Base-by-base conservation (phyloP, 2,888 invertebrate genomes). In the Syritta pipiens region DNA sequence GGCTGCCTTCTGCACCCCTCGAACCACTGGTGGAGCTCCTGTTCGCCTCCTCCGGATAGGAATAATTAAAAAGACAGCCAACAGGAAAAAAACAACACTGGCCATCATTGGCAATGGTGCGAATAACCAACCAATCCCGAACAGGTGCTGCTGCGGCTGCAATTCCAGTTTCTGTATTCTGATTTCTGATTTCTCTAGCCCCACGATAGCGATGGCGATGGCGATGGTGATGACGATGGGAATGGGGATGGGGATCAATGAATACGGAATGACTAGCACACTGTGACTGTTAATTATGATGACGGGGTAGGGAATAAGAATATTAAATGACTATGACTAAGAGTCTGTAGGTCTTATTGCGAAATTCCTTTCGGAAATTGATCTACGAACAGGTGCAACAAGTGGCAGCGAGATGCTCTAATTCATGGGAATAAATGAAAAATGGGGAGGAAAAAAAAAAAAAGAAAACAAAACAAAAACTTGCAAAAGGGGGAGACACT, bases 211-310 rank as follows among this genome's bases (percentile, higher is more conserved):
- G 6, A 5, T 3, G 4, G 19, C 12, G 26, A 20, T 1, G 37
- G 12, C 35, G 14, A 5, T 5, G 12, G 12, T n/a, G n/a, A n/a
- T n/a, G n/a, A n/a, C n/a, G n/a, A 40, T 20, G 14, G 42, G 37
- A 46, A 22, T 35, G 65, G 55, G 49, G 46, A 67, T 67, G 65
- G 42, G 60, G 49, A 79, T 74, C 79, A 79, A 79, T 79, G 79
- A 72, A 67, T 67, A 62, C 40, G 22, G 68, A 79, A 62, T 79
- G 49, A 57, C 79, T 67, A 55, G 49, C 60, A 68, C 53, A 53
- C 57, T 60, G 67, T 67, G 62, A 74, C 79, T 79, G 79, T 79
- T 79, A 79, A 79, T 79, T 79, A 79, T 79, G 79, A 79, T 79
- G 79, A 79, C 55, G 79, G 79, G 55, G 67, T 57, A 62, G 44